Conservation (phyloP, 2,797 vertebrate species). For the Rhinichthys osculus region DNA sequence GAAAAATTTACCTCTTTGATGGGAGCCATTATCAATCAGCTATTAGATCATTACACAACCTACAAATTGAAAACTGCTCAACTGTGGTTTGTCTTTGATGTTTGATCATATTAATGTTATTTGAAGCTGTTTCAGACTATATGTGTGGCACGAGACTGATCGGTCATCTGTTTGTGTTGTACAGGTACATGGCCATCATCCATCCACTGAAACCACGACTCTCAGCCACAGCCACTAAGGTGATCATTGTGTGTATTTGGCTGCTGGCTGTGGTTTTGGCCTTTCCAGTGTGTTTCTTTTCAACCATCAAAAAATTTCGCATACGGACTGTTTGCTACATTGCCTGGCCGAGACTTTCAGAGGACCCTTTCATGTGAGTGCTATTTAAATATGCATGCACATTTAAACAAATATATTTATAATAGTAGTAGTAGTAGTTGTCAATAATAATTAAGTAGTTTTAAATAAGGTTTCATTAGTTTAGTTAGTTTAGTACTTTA, state of each 20-base stretch:
- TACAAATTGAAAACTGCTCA: slow-evolving; percentile 16
- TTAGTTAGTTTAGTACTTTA: too few species aligned
- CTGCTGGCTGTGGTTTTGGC: slow-evolving; percentile 91
- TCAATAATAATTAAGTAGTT: not conserved
- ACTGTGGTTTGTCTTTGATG: not conserved
- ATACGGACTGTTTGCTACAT: slow-evolving; percentile 92
- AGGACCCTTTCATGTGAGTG: slow-evolving; percentile 91
- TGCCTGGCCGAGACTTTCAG: slow-evolving; percentile 86
- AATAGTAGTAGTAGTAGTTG: not conserved
- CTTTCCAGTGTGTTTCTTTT: slow-evolving; percentile 95
- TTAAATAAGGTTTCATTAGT: too few species aligned
- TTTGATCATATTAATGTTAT: slow-evolving; percentile 10
- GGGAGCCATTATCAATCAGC: slow-evolving; percentile 9
- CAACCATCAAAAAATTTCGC: slow-evolving; percentile 83
- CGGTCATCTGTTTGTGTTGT: slow-evolving; percentile 19
- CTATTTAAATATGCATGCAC: slow-evolving; percentile 17
- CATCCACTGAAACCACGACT: slow-evolving; percentile 95
- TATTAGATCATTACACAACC: slow-evolving; percentile 22
- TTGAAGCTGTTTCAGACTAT: not conserved
- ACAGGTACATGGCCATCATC: slow-evolving; percentile 97
- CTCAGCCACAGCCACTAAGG: slow-evolving; percentile 91
- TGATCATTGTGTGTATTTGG: slow-evolving; percentile 94
- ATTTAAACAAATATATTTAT: not conserved
- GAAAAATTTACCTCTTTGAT: slow-evolving; percentile 7
- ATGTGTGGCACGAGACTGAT: not conserved